These are phyloP conservation scores for Varecia variegata DNA, from an alignment of 2,797 vertebrate genomes.

Conservation along the genomic window DNA sequence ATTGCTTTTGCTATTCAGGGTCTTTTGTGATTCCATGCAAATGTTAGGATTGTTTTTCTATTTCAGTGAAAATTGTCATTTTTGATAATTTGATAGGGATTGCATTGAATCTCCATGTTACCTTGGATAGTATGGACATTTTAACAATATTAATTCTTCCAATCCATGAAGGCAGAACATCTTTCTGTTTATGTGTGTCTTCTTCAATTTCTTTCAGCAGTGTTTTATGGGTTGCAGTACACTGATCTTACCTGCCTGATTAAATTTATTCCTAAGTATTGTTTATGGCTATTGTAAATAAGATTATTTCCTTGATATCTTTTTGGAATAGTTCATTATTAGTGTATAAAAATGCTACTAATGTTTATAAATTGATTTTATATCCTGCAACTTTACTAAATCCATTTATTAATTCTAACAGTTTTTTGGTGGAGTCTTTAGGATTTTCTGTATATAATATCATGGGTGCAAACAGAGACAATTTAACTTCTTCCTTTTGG, in stretches of 20 bases:
- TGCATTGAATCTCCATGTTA: background rate
- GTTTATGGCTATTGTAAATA: background rate
- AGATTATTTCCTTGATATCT: background rate
- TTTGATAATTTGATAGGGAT: background rate
- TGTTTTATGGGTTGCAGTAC: background rate
- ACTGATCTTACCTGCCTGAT: background rate
- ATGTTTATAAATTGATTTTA: background rate
- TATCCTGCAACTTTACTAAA: background rate
- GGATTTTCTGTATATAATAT: background rate
- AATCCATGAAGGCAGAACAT: background rate
- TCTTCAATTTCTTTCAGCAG: background rate
- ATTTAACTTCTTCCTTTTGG: background rate
- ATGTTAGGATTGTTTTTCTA: background rate
- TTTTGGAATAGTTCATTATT: background rate
- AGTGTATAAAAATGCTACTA: background rate
- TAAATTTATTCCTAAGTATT: background rate
- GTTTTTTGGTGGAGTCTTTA: background rate
- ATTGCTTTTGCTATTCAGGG: background rate
- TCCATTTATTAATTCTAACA: background rate
- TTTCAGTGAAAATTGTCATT: background rate
- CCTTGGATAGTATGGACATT: background rate
- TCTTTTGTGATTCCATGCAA: background rate
- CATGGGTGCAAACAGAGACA: background rate
- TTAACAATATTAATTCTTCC: background rate
- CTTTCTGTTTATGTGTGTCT: background rate